phyloP scores from a whole-genome alignment of 2,113 vertebrate species.

The Dinomys branickii region DNA sequence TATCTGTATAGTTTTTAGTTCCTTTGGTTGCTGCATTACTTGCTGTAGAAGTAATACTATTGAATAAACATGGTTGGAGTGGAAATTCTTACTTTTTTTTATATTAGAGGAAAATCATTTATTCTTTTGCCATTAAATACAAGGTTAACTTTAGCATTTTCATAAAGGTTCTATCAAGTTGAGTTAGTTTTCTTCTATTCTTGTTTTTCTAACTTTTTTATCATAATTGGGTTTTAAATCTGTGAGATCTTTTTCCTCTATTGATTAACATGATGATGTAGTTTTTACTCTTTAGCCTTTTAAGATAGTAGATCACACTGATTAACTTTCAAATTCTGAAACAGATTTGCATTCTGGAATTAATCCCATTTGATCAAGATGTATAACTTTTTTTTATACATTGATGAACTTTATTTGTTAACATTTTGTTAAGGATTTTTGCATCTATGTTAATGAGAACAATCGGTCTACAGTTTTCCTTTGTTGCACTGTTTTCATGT shows the following conservation, averaged over 20 bases:
- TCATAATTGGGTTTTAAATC: neutral
- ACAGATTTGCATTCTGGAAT: neutral
- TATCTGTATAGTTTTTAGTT: neutral
- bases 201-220: neutral
- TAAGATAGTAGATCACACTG: neutral
- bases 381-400: neutral
- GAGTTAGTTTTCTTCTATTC: neutral
- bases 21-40: neutral
- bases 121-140: neutral
- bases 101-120: neutral
- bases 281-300: neutral
- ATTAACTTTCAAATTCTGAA: neutral
- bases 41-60: neutral
- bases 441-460: neutral
- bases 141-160: neutral
- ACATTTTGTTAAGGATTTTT: neutral
- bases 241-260: neutral
- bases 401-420: neutral
- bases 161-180: neutral
- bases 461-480: neutral
- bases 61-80: neutral
- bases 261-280: neutral
- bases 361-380: neutral
- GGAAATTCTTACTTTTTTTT: neutral
- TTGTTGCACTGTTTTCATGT: neutral